Evolutionary conservation across 30 jellyfish, hydroid and myxozoan genomes (phyloP), one percentile per base, ranked within the genome.

Genomic region (Chrysaora quinquecirrha): DNA sequence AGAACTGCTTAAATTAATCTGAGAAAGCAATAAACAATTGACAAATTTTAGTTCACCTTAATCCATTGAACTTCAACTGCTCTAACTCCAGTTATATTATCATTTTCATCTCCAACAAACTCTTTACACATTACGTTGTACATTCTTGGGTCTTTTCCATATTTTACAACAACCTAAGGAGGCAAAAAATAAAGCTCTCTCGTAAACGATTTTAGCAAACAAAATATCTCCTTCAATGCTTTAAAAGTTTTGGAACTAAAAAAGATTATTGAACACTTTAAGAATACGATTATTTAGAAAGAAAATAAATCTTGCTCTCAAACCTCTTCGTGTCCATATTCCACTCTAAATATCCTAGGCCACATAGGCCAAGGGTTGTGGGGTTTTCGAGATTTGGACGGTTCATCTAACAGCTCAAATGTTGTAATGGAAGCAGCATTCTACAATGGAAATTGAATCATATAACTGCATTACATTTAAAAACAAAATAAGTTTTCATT

Each of bases 261-360:
- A n/a, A n/a, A n/a, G n/a, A n/a, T n/a, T n/a, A n/a, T n/a, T n/a
- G n/a, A n/a, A n/a, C n/a, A n/a, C n/a, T n/a, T n/a, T n/a, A n/a
- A n/a, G n/a, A n/a, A n/a, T n/a, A n/a, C n/a, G n/a, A n/a, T n/a
- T n/a, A n/a, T n/a, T n/a, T n/a, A n/a, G n/a, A n/a, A n/a, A n/a
- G n/a, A n/a, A n/a, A n/a, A n/a, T n/a, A n/a, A n/a, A n/a, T n/a
- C n/a, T n/a, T n/a, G n/a, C n/a, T n/a, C n/a, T 1, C 75, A 16
- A 20, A 87, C 96, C 93, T 87, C 96, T 71, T 87, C 96, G 67
- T 87, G 96, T 7, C 91, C 96, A 68, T 87, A 87, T 46, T 87
- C 96, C 4, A 87, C 93, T 23, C 96, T 58, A 68, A 87, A 87
- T 6, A 87, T 64, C n/a, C 96, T 75, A 30, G 96, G 96, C 88